Conservation (phyloP, 2,888 invertebrate species). For the Reticulitermes lucifugus region DNA sequence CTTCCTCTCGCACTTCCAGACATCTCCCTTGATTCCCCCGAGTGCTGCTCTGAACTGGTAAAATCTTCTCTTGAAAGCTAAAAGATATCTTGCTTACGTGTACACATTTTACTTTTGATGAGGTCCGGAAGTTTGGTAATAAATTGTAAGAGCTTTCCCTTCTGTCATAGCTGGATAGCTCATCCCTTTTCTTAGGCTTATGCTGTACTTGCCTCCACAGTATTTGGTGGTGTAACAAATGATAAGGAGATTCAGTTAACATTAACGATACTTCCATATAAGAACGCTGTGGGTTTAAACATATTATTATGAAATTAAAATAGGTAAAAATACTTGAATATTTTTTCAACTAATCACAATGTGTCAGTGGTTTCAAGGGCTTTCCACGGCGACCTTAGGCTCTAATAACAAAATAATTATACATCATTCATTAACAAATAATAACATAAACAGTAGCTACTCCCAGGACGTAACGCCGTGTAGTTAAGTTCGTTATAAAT, state of each 20-base stretch:
- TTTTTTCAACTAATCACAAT: too few relatives aligned
- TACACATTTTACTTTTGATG: background rate
- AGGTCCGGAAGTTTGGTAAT: background rate
- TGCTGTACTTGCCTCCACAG: background rate
- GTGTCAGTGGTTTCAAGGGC: too few relatives aligned
- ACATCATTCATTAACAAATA: too few relatives aligned
- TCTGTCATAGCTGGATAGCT: background rate
- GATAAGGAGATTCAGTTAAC: background rate
- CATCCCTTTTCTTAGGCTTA: background rate
- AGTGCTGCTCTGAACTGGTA: background rate
- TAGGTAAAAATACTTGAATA: too few relatives aligned
- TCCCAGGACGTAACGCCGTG: too few relatives aligned
- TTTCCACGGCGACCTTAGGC: too few relatives aligned
- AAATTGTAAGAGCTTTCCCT: background rate
- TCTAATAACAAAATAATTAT: too few relatives aligned
- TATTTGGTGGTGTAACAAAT: background rate
- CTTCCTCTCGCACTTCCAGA: background rate
- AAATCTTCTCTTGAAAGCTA: background rate
- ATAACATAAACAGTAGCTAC: too few relatives aligned
- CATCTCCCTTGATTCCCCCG: background rate
- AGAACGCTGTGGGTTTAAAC: too few relatives aligned
- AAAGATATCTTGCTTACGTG: background rate
- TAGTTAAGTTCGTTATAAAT: too few relatives aligned
- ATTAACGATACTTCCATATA: background rate
- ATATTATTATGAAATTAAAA: too few relatives aligned